phyloP scores from a whole-genome alignment of 2,888 invertebrate species.

The Scaptomyza flava region DNA sequence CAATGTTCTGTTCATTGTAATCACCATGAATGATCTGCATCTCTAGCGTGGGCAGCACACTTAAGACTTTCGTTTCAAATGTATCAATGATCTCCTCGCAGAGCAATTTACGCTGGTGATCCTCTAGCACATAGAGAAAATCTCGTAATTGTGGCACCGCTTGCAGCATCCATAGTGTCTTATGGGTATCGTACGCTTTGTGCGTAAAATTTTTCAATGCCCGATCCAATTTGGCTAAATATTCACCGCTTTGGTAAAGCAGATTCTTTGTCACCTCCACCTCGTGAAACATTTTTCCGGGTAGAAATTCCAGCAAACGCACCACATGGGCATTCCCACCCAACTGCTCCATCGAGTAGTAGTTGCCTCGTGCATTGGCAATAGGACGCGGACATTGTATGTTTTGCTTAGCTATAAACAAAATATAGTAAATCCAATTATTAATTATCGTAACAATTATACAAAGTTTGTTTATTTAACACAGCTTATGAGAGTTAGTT shows the following conservation, averaged over 20 bases:
- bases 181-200: constrained; percentile 88
- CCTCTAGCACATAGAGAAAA: constrained; percentile 89
- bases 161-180: constrained; percentile 91
- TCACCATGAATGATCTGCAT: constrained; percentile 94
- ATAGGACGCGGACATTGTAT: constrained; percentile 90
- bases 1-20: constrained; percentile 94
- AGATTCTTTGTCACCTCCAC: constrained; percentile 87
- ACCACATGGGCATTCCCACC: constrained; percentile 87
- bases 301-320: constrained; percentile 90
- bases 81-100: constrained; percentile 87
- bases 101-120: constrained; percentile 86
- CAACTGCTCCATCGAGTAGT: constrained; percentile 86
- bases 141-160: constrained; percentile 88
- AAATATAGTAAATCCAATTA: background rate
- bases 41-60: constrained; percentile 86
- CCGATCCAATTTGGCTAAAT: constrained; percentile 89
- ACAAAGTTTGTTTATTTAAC: background rate
- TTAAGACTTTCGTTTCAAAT: constrained; percentile 89
- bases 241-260: constrained; percentile 90
- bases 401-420: constrained; percentile 86
- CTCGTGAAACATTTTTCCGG: constrained; percentile 89
- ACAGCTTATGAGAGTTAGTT: no score
- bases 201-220: constrained; percentile 90
- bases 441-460: constrained; percentile 12
- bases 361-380: constrained; percentile 88